Base-by-base conservation (phyloP, 2,113 vertebrate genomes). In the Lophura nycthemera region DNA sequence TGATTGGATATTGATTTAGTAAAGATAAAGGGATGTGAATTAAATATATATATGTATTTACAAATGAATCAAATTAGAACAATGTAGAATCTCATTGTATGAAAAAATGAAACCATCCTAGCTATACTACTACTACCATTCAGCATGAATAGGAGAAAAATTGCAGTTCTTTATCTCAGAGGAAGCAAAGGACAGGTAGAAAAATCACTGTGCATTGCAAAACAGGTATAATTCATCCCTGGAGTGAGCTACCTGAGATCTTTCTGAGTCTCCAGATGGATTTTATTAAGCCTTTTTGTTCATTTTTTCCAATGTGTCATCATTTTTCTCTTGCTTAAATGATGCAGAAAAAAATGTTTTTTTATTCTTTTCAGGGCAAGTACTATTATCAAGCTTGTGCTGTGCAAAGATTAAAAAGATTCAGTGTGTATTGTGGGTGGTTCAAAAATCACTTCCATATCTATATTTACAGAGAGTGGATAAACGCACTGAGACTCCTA, bases 1-100 rank as follows among this genome's bases (percentile, higher is more conserved):
- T 42, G 79, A 92, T 93, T 83, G 56, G 83, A 74, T 95, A 96
- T 96, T 83, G 90, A 96, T 95, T 88, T 71, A 86, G 67, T 89
- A 88, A 89, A 88, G 3, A 32, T 60, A 88, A 89, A 88, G 29
- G 18, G 21, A 77, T 70, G 38, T 63, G 64, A 88, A 83, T 83
- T n/a, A 7, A 32, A 56, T 76, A 86, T 73, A 95, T 11, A 47
- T 22, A 88, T 4, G 10, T 87, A 83, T 32, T 36, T 70, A 80
- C 17, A 66, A 80, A 14, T 76, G 48, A 88, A 83, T 89, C 24
- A 63, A 85, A 89, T 89, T 45, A 83, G 38, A 85, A 61, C 43
- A n/a, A 48, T 18, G 45, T 59, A 29, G 29, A 92, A 86, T 34
- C 79, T 88, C 75, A 83, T 5, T 48, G 24, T 57, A 60, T 54